These are phyloP conservation scores for Brachyhypopomus gauderio DNA, from an alignment of 2,113 vertebrate species.

Conservation along the genomic window DNA sequence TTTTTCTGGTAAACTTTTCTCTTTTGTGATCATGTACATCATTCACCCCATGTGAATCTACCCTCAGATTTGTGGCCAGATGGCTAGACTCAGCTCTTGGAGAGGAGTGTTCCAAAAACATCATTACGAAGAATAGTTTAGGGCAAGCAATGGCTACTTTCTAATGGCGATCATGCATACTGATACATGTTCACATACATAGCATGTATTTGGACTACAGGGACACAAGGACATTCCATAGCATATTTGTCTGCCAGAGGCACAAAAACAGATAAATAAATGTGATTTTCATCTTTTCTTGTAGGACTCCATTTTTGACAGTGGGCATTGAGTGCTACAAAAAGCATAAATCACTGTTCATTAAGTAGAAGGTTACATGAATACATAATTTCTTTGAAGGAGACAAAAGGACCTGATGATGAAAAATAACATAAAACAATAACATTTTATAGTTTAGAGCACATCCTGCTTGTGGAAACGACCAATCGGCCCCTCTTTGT, in stretches of 20 bases:
- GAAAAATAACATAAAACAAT: slow-evolving; percentile 27
- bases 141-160: slow-evolving; percentile 57
- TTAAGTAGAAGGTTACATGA: slow-evolving; percentile 33
- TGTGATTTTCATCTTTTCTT: slow-evolving; percentile 32
- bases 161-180: slow-evolving; percentile 61
- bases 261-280: slow-evolving; percentile 48
- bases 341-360: slow-evolving; percentile 32
- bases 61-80: slow-evolving; percentile 27
- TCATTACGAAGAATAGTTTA: slow-evolving; percentile 50
- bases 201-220: slow-evolving; percentile 57
- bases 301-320: slow-evolving; percentile 52
- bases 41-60: slow-evolving; percentile 30
- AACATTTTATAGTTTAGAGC: slow-evolving; percentile 34
- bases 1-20: slow-evolving; percentile 27
- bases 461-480: slow-evolving; percentile 36
- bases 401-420: slow-evolving; percentile 1
- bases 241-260: slow-evolving; percentile 53
- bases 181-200: slow-evolving; percentile 60
- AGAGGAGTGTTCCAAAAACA: slow-evolving; percentile 45
- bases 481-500: slow-evolving; percentile 46
- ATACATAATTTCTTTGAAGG: slow-evolving; percentile 16
- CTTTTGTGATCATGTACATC: slow-evolving; percentile 27
- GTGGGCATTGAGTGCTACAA: slow-evolving; percentile 54
- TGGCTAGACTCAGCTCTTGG: slow-evolving; percentile 43
- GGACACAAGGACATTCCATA: slow-evolving; percentile 60